A percentile compares a stretch with the other conserved stretches of the same genome.
Conservation (phyloP, 2,113 vertebrate genomes). For the Fukomys damarensis region DNA sequence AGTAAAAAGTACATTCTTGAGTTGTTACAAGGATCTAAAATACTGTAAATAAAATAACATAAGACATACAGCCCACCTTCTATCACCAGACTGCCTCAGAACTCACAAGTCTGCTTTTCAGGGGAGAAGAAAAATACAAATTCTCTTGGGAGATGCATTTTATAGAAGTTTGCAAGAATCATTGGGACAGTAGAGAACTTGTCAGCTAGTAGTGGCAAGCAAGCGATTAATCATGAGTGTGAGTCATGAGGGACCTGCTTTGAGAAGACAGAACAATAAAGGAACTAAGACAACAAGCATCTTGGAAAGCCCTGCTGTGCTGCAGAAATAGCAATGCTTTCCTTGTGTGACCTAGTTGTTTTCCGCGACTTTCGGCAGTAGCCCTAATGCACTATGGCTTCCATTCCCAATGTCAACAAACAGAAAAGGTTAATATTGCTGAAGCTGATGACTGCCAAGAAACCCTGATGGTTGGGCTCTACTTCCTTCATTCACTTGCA, state of each 20-base stretch:
- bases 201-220: neutral
- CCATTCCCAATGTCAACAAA: neutral
- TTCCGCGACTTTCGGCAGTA: neutral
- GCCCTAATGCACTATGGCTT: neutral
- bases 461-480: neutral
- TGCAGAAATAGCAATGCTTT: neutral
- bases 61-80: neutral
- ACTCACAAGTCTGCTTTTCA: neutral
- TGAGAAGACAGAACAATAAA: neutral
- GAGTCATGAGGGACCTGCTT: neutral
- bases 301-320: neutral
- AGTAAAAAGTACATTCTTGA: neutral
- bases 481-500: neutral
- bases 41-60: neutral
- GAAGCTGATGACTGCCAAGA: neutral
- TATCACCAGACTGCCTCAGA: neutral
- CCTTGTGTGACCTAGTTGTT: neutral
- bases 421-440: neutral
- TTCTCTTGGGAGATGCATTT: neutral
- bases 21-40: neutral
- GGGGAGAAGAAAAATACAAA: neutral
- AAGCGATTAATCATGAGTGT: neutral
- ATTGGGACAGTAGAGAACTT: neutral
- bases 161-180: neutral
- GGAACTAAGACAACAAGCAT: neutral